Base-by-base conservation (phyloP, 2,888 invertebrate genomes). In the Stenodera caucasica region DNA sequence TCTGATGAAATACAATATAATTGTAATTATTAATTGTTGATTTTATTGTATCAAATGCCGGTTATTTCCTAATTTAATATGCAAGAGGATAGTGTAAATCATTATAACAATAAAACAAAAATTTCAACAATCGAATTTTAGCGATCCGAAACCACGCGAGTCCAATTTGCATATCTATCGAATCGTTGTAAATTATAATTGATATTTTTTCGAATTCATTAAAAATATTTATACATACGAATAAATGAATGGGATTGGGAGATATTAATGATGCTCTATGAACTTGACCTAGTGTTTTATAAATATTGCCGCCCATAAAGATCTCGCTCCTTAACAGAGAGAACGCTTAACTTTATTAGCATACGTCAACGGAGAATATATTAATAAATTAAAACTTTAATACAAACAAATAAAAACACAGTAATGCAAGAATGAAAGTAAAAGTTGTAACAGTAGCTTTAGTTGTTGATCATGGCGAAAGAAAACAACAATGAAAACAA, bases 341-440 rank as follows among this genome's bases (percentile, higher is more conserved):
- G 49, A 57, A 65, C 66, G 66, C 66, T 61, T 64, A 66, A 65
- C 18, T 69, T 65, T 67, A 70, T 70, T 69, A 68, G 64, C 70
- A 70, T 70, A 70, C 68, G 69, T 70, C 70, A 68, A 69, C 70
- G 67, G 65, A 58, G 68, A 68, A 70, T 70, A 70, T 57, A 69
- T 70, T 69, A 69, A 70, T 70, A 70, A 69, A 70, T 70, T 70
- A 68, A 65, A 67, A 63, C 62, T 60, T 67, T 57, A 64, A 62
- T 62, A 61, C 60, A 60, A 63, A 63, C 67, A 61, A 64, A 67
- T 64, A 65, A 63, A 40, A 65, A n/a, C n/a, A 64, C 61, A 49
- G 55, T 64, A 58, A 61, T 58, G 63, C 57, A 49, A 55, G 58
- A 61, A 63, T 53, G 59, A 67, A 62, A 64, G 65, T 62, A 58